phyloP scores from a whole-genome alignment of 2,888 invertebrate genomes.

The Orthosia gothica region DNA sequence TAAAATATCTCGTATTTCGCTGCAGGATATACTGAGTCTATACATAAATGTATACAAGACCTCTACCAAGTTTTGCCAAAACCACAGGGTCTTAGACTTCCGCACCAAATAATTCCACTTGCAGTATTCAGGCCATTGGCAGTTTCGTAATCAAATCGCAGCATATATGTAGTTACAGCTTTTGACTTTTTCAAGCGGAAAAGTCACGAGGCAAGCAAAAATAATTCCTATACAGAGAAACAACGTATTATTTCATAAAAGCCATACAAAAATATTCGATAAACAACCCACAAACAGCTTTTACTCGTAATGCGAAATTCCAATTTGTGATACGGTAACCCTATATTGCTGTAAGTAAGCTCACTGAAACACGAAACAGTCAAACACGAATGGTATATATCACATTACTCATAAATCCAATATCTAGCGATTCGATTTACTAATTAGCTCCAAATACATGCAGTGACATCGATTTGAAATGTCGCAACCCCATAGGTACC shows the following conservation, averaged over 20 bases:
- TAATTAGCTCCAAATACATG: conserved; percentile 38
- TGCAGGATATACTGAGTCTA: background rate
- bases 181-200: background rate
- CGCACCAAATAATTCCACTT: background rate
- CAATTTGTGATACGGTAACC: conserved; percentile 37
- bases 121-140: background rate
- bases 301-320: conserved; percentile 34
- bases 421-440: conserved; percentile 9
- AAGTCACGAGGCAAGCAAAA: background rate
- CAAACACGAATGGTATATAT: conserved; percentile 27
- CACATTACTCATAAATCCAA: conserved; percentile 16
- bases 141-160: background rate
- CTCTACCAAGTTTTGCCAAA: background rate
- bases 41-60: background rate
- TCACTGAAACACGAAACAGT: conserved; percentile 40
- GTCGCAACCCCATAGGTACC: conserved; percentile 16
- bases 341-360: background rate
- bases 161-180: background rate
- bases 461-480: conserved; percentile 28
- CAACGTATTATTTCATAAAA: background rate
- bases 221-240: background rate
- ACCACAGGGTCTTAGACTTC: background rate
- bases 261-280: conserved; percentile 15
- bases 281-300: conserved; percentile 15
- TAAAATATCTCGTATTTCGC: background rate